These are phyloP conservation scores for Chydorus sphaericus DNA, from an alignment of 2,888 invertebrate species.

Conservation along the genomic window DNA sequence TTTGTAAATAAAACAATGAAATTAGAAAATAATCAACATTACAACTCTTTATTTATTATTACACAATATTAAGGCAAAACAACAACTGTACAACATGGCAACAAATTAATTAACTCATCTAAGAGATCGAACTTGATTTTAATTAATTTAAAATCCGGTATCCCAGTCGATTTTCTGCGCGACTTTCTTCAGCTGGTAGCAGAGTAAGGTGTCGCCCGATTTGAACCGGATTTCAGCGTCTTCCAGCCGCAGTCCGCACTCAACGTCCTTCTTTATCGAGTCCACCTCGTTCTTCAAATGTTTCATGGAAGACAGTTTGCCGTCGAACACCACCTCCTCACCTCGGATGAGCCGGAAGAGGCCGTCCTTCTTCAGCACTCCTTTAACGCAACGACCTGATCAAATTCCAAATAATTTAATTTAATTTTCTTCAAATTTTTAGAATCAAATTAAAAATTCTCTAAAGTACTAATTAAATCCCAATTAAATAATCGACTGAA, in stretches of 20 bases:
- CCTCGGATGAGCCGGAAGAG: constrained; percentile 51
- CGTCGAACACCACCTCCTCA: constrained; percentile 49
- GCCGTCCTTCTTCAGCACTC: constrained; percentile 50
- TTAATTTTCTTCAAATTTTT: too few species aligned
- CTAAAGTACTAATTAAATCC: too few species aligned
- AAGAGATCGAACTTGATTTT: too few species aligned
- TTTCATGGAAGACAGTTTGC: constrained; percentile 64
- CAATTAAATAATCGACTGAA: too few species aligned
- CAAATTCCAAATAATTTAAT: too few species aligned
- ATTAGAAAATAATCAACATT: too few species aligned
- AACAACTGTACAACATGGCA: too few species aligned
- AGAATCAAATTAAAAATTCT: too few species aligned
- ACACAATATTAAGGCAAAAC: too few species aligned
- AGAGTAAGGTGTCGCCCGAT: constrained; percentile 61
- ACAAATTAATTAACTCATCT: too few species aligned
- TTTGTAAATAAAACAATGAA: too few species aligned
- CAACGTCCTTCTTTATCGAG: constrained; percentile 62
- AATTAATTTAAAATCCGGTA: constrained; percentile 68
- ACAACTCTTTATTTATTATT: too few species aligned
- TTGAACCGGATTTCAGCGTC: constrained; percentile 45
- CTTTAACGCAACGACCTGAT: constrained; percentile 50
- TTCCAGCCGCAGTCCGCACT: constrained; percentile 72
- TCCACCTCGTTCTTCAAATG: constrained; percentile 80
- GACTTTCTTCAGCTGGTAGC: constrained; percentile 48
- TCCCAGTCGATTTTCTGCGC: constrained; percentile 62